Percentiles rank a stretch among this genome's conserved stretches.
These are phyloP conservation scores for Acridotheres tristis DNA, from an alignment of 2,797 vertebrate genomes.

Conservation along the genomic window DNA sequence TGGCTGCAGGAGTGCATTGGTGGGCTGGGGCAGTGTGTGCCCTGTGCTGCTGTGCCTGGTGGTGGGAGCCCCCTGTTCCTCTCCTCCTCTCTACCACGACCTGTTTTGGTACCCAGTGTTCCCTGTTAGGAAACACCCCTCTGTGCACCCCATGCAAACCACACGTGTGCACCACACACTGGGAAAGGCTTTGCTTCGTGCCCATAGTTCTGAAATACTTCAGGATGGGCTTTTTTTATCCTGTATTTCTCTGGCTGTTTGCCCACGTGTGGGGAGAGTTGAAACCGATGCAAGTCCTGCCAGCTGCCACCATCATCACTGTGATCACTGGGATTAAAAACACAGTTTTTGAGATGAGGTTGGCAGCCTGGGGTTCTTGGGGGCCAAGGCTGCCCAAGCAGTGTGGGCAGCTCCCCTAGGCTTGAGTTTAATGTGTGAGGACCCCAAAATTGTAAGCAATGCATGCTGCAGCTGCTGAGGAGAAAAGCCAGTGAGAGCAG, in stretches of 20 bases:
- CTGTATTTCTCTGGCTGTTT: not conserved
- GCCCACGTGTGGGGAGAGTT: rapidly evolving
- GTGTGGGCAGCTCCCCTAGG: not conserved
- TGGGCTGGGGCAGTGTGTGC: too few relatives aligned
- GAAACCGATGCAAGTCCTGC: not conserved
- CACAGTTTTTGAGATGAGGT: rapidly evolving
- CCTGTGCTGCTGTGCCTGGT: not conserved
- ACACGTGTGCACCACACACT: too few relatives aligned
- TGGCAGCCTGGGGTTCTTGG: not conserved
- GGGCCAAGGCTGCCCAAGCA: not conserved
- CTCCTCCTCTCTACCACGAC: not conserved
- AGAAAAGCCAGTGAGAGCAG: not conserved
- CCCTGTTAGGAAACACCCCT: not conserved
- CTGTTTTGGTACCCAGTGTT: too few relatives aligned
- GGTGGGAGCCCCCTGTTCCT: not conserved
- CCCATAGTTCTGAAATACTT: not conserved
- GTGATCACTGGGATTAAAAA: not conserved
- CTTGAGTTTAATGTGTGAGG: rapidly evolving
- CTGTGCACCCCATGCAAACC: not conserved
- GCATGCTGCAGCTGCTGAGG: not conserved
- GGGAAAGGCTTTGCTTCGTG: not conserved
- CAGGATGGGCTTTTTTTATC: not conserved
- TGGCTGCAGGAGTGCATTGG: not conserved
- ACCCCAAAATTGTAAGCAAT: not conserved
- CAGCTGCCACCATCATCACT: rapidly evolving